Conservation (phyloP, 2,113 vertebrate genomes). For the Cygnus buccinator region DNA sequence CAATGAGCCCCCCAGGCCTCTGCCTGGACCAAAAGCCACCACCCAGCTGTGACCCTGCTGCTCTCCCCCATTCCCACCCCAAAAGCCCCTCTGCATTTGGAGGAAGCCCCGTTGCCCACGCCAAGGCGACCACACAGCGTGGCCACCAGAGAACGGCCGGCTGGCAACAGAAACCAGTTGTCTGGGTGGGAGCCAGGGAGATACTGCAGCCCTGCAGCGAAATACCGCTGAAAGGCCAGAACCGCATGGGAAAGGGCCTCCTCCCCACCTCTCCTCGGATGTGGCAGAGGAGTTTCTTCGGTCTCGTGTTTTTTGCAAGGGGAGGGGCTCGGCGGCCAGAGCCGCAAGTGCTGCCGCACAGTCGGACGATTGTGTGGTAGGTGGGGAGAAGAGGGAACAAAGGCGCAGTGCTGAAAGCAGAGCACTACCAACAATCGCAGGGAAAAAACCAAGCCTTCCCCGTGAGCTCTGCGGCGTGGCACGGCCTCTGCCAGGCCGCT, state of each 20-base stretch:
- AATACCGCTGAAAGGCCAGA: not conserved
- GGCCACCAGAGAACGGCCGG: not conserved
- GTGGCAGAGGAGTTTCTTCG: constrained; percentile 24
- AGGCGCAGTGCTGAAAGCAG: constrained; percentile 11
- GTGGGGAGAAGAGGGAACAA: constrained; percentile 56
- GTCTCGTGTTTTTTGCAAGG: constrained; percentile 59
- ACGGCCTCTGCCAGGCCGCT: not conserved
- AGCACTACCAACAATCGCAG: not conserved
- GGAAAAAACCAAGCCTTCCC: not conserved
- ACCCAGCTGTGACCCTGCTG: not conserved
- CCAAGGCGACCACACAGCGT: not conserved
- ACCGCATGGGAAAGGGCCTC: not conserved
- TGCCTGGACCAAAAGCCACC: not conserved
- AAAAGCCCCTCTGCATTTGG: not conserved
- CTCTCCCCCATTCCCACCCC: not conserved
- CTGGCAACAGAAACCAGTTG: not conserved
- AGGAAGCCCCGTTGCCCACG: not conserved
- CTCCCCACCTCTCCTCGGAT: constrained; percentile 18
- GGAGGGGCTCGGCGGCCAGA: constrained; percentile 44
- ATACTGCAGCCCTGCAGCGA: not conserved
- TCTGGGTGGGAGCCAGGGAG: not conserved
- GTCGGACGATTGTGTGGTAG: constrained; percentile 27
- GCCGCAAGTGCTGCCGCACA: not conserved
- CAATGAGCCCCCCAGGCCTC: not conserved
- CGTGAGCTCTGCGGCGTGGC: not conserved